A percentile compares a stretch with the other conserved stretches of the same genome.
Conservation (phyloP, 2,888 invertebrate species). For the Cotesia congregata region DNA sequence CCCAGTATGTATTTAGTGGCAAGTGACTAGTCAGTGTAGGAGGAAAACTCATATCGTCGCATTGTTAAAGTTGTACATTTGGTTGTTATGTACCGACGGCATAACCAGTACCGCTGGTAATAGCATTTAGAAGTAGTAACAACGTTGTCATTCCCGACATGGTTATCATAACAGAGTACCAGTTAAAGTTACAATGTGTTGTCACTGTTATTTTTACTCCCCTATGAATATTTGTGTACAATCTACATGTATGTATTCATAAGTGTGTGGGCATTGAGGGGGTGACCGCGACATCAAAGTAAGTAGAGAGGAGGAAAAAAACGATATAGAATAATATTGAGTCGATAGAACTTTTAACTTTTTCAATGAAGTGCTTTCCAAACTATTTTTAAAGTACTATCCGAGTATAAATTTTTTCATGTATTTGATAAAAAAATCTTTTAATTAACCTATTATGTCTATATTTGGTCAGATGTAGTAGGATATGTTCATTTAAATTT, state of each 20-base stretch:
- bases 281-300: too few relatives aligned
- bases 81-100: not conserved
- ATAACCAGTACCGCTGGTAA: not conserved
- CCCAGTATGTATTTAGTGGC: not conserved
- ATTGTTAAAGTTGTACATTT: not conserved
- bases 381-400: too few relatives aligned
- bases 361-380: too few relatives aligned
- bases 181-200: constrained; percentile 1
- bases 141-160: not conserved
- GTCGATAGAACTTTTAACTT: too few relatives aligned
- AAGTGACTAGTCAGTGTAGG: not conserved
- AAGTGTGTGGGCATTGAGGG: not conserved
- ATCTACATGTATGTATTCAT: not conserved
- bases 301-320: too few relatives aligned
- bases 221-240: not conserved
- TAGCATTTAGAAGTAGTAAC: not conserved
- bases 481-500: too few relatives aligned
- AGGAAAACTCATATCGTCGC: not conserved
- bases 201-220: not conserved
- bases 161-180: not conserved
- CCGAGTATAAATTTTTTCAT: too few relatives aligned
- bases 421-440: too few relatives aligned
- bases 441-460: too few relatives aligned
- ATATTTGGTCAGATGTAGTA: too few relatives aligned
- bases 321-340: too few relatives aligned